A percentile compares a stretch with the other conserved stretches of the same genome.
Evolutionary conservation across 64 coral and sea anemone genomes (phyloP).

Genomic region (Stichodactyla helianthus): DNA sequence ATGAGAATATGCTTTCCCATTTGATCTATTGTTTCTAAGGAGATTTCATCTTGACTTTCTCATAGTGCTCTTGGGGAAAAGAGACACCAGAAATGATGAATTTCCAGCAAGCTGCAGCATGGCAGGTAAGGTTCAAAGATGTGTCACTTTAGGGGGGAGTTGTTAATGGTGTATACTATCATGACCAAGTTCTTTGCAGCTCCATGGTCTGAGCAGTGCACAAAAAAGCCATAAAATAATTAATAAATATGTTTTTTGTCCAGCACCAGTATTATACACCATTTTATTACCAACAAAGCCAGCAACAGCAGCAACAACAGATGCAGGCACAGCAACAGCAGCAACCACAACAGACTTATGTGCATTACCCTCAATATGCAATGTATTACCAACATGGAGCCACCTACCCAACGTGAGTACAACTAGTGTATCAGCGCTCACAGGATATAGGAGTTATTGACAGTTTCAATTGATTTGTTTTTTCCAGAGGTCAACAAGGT

Average conservation of each 20-base stretch:
- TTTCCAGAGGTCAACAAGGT: background rate
- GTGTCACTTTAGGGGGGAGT: too few species aligned
- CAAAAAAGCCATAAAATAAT: background rate
- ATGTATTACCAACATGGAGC: constrained; percentile 20
- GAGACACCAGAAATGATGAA: constrained; percentile 55
- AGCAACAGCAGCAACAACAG: constrained; percentile 31
- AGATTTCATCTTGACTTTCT: background rate
- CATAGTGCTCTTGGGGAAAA: constrained; percentile 82
- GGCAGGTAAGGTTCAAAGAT: constrained; percentile 28
- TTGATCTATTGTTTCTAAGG: too few species aligned
- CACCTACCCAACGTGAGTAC: constrained; percentile 18
- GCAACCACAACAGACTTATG: background rate
- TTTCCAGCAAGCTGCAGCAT: constrained; percentile 30
- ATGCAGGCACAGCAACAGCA: constrained; percentile 29
- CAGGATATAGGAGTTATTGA: too few species aligned
- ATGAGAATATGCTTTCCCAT: too few species aligned
- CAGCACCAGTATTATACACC: constrained; percentile 30
- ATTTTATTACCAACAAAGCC: constrained; percentile 30
- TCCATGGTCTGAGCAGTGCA: background rate
- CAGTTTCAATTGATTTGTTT: background rate
- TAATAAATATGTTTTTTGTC: background rate
- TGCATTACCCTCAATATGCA: constrained; percentile 5
- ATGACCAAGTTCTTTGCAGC: too few species aligned
- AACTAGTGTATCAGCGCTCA: too few species aligned
- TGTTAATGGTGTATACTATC: too few species aligned